phyloP scores from a whole-genome alignment of 2,888 invertebrate species.

The Tromatobia lineatoria region DNA sequence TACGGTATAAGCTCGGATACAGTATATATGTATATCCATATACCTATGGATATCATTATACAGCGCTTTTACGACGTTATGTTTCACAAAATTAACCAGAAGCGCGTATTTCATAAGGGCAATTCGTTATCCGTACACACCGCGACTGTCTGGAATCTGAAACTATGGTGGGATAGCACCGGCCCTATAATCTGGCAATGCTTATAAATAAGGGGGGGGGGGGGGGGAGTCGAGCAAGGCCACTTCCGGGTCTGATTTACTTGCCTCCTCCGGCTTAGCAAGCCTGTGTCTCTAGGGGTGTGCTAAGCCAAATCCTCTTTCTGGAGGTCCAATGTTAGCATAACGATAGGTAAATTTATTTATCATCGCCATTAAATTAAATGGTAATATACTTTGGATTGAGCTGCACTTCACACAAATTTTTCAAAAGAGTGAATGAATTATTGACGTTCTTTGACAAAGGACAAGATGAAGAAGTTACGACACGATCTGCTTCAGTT shows the following conservation, averaged over 20 bases:
- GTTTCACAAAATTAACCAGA: constrained; percentile 73
- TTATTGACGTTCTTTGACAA: too few relatives aligned
- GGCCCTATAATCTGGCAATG: constrained; percentile 64
- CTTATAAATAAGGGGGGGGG: constrained; percentile 70
- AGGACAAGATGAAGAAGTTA: too few relatives aligned
- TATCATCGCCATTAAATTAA: constrained; percentile 1
- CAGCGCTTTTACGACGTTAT: constrained; percentile 72
- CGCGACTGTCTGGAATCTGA: constrained; percentile 19
- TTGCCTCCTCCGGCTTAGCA: constrained; percentile 27
- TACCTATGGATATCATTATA: constrained; percentile 44
- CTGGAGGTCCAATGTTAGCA: constrained; percentile 4
- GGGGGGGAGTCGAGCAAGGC: constrained; percentile 1
- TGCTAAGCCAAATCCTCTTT: background rate
- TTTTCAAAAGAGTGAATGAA: too few relatives aligned
- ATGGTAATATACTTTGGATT: background rate
- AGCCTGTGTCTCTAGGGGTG: background rate
- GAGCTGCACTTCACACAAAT: background rate
- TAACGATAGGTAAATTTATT: constrained; percentile 26
- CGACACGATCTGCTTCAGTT: too few relatives aligned
- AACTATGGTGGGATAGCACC: constrained; percentile 31
- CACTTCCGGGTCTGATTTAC: constrained; percentile 59
- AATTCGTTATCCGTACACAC: constrained; percentile 67
- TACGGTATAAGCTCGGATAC: background rate
- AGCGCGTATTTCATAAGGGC: constrained; percentile 67
- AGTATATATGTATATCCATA: background rate